Percentiles rank a stretch among this genome's conserved stretches.
phyloP scores from a whole-genome alignment of 1,140 invertebrate species.

The Drosophila athabasca region DNA sequence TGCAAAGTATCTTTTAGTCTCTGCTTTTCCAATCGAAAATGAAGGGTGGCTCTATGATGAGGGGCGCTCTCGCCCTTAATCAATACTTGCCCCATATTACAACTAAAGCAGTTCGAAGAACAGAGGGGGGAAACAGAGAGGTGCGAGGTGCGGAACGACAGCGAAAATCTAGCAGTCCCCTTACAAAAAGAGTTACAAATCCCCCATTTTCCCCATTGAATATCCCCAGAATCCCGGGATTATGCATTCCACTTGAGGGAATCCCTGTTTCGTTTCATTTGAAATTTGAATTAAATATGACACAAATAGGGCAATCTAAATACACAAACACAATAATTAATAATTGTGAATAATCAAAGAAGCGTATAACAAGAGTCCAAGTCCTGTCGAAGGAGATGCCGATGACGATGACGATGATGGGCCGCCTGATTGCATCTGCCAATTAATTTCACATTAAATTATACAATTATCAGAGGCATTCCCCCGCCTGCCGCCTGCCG shows the following conservation, averaged over 20 bases:
- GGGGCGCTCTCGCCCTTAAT: constrained; percentile 14
- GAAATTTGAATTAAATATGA: too few species aligned
- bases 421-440: constrained; percentile 36
- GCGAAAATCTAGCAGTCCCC: too few species aligned
- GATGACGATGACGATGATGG: not conserved
- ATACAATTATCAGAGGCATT: constrained; percentile 41
- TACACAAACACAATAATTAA: constrained; percentile 17
- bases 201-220: constrained; percentile 14
- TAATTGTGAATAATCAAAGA: constrained; percentile 51
- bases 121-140: too few species aligned
- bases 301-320: too few species aligned
- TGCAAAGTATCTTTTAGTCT: too few species aligned
- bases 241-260: constrained; percentile 19
- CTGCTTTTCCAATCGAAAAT: not conserved
- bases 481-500: too few species aligned
- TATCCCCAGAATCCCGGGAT: too few species aligned
- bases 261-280: not conserved
- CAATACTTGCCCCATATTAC: constrained; percentile 29
- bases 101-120: too few species aligned
- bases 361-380: constrained; percentile 22
- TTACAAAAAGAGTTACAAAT: constrained; percentile 17
- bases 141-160: too few species aligned
- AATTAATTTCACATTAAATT: constrained; percentile 59
- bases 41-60: not conserved
- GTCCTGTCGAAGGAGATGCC: not conserved